Evolutionary conservation across 2,888 invertebrate species (phyloP), one percentile per base, ranked within the genome.

Genomic region (Drosophila barbarae): DNA sequence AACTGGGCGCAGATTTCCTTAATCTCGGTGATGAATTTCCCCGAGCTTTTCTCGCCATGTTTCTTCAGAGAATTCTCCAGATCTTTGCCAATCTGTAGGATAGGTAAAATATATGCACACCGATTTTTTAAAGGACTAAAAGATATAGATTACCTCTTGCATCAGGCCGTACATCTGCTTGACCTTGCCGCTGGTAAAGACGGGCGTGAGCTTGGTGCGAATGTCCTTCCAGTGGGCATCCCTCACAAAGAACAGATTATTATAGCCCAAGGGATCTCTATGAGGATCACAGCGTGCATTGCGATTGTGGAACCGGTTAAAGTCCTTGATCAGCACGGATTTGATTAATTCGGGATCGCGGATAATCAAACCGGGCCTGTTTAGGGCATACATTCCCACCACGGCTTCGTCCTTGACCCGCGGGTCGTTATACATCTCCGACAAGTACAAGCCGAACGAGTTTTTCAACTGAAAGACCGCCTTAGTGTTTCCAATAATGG

Each of bases 271-370:
- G 0, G 78, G 64, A 73, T 91, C 91, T 0, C 71, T 46, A 30
- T 87, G 84, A 0, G 86, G 84, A 58, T 90, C 87, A 3, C 73
- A 76, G 3, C 74, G 58, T 0, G 72, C 74, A 65, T 84, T 86
- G 5, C 89, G 80, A 46, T 88, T 85, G 0, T 84, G 64, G 69
- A 91, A 91, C 12, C 84, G 85, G 67, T 88, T 86, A 42, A 91
- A 91, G 58, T 91, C 91, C 49, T 89, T 90, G 4, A 91, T 87
- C 21, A 91, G 57, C 2, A 91, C 70, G 0, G 87, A 82, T 70
- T 91, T 91, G 0, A 91, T 72, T 3, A 91, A 59, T n/a, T 90
- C 90, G 0, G 89, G 88, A 44, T 91, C 90, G 2, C 90, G 88
- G 12, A 90, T 69, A 4, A 91, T 21, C n/a, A 91, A 53, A 1